These are phyloP conservation scores for Pedionomus torquatus DNA, from an alignment of 2,113 vertebrate genomes.

Conservation along the genomic window DNA sequence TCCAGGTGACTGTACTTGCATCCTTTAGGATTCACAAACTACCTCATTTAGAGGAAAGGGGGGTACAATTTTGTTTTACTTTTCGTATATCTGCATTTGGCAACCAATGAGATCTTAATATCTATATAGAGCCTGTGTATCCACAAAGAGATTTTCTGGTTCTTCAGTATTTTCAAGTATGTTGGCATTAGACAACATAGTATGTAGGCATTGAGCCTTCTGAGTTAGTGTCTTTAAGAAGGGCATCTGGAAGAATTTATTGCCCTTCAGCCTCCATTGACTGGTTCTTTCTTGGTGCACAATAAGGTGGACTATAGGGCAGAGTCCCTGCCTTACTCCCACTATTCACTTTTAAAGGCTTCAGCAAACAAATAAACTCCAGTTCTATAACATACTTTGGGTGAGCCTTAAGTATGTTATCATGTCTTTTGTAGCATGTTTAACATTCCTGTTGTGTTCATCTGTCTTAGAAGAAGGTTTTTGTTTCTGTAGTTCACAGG, in stretches of 20 bases:
- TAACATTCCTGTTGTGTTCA: neutral
- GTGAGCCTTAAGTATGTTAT: neutral
- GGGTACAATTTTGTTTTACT: neutral
- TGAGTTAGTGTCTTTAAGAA: neutral
- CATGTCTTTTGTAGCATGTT: neutral
- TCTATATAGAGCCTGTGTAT: neutral
- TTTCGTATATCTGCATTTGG: neutral
- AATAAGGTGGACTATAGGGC: neutral
- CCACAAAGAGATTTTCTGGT: neutral
- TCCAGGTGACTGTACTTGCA: neutral
- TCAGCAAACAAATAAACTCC: neutral
- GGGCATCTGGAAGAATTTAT: neutral
- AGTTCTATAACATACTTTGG: neutral
- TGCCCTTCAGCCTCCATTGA: neutral
- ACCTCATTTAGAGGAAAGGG: neutral
- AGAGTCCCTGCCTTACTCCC: neutral
- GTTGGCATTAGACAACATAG: accelerated
- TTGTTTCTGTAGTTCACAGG: neutral
- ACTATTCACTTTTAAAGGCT: neutral
- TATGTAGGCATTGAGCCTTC: neutral
- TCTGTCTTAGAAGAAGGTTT: neutral
- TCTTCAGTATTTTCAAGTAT: neutral
- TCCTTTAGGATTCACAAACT: neutral
- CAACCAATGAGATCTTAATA: neutral
- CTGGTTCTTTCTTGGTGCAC: neutral